These are phyloP conservation scores for Netta rufina DNA, from an alignment of 2,797 vertebrate species.

Conservation along the genomic window DNA sequence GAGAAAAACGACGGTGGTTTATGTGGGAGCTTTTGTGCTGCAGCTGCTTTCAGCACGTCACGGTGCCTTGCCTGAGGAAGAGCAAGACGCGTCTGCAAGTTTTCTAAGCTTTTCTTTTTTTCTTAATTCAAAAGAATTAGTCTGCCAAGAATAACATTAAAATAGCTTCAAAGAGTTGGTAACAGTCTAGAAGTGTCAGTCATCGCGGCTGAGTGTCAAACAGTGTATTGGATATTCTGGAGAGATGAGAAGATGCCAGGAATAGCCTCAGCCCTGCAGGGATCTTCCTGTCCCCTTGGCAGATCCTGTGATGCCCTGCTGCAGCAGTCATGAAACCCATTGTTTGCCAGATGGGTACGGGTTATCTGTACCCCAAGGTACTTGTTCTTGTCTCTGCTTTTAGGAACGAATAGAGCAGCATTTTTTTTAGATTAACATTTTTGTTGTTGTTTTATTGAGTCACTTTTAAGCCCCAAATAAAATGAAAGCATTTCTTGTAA, in stretches of 20 bases:
- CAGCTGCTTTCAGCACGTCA: not conserved
- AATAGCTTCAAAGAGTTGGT: not conserved
- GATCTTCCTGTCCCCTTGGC: not conserved
- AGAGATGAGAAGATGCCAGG: not conserved
- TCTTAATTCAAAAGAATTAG: not conserved
- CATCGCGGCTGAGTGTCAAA: not conserved
- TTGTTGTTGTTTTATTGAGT: not conserved
- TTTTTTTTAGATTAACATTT: not conserved
- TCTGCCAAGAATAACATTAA: not conserved
- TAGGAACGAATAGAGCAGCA: not conserved
- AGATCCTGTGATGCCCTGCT: not conserved
- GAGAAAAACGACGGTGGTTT: not conserved
- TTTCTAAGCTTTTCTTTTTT: not conserved
- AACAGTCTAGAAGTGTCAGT: not conserved
- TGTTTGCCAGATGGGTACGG: not conserved
- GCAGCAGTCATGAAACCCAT: not conserved
- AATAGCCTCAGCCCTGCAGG: not conserved
- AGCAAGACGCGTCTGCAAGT: not conserved
- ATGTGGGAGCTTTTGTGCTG: not conserved
- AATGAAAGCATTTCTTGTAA: not conserved
- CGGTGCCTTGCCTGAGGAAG: not conserved
- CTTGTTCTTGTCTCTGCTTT: slow-evolving; percentile 16
- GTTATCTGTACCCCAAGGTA: not conserved
- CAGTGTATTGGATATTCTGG: not conserved
- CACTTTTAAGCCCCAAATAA: not conserved